Conservation (phyloP, 2,888 invertebrate species). For the Drosophila anomelani region DNA sequence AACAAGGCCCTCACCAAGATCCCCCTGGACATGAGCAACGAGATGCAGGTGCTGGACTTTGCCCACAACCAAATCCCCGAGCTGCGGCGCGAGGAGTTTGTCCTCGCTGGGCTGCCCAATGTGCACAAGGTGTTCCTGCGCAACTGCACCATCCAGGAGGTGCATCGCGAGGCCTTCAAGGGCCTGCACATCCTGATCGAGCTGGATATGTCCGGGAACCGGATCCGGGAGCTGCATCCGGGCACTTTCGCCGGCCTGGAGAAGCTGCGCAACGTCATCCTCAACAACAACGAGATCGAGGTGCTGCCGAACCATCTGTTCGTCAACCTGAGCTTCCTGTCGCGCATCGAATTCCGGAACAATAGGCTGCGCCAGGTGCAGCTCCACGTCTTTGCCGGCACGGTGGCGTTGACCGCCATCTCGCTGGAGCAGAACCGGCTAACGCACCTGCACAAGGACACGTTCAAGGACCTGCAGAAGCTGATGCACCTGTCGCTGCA, state of each 20-base stretch:
- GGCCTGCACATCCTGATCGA: conserved; percentile 92
- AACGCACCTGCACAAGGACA: conserved; percentile 88
- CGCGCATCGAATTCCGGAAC: conserved; percentile 91
- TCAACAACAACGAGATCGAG: conserved; percentile 91
- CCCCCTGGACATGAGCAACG: conserved; percentile 90
- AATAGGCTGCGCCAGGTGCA: conserved; percentile 90
- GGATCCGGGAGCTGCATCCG: conserved; percentile 87
- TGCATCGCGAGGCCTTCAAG: conserved; percentile 91
- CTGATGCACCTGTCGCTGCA: conserved; percentile 90
- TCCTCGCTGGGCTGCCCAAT: conserved; percentile 89
- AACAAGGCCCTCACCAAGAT: conserved; percentile 88
- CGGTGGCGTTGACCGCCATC: conserved; percentile 89
- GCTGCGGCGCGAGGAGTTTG: conserved; percentile 89
- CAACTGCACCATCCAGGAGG: conserved; percentile 89
- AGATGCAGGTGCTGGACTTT: conserved; percentile 90
- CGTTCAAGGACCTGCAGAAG: conserved; percentile 88
- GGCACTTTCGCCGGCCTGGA: conserved; percentile 90
- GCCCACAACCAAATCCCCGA: conserved; percentile 89
- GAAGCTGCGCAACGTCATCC: conserved; percentile 89
- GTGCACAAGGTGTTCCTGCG: conserved; percentile 92
- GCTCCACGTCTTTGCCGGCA: conserved; percentile 89
- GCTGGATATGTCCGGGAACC: conserved; percentile 92
- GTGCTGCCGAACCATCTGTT: conserved; percentile 91
- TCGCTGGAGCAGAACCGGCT: conserved; percentile 91
- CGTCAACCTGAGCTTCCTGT: conserved; percentile 89